Base-by-base conservation (phyloP, 2,888 invertebrate genomes). In the Leuctra nigra region DNA sequence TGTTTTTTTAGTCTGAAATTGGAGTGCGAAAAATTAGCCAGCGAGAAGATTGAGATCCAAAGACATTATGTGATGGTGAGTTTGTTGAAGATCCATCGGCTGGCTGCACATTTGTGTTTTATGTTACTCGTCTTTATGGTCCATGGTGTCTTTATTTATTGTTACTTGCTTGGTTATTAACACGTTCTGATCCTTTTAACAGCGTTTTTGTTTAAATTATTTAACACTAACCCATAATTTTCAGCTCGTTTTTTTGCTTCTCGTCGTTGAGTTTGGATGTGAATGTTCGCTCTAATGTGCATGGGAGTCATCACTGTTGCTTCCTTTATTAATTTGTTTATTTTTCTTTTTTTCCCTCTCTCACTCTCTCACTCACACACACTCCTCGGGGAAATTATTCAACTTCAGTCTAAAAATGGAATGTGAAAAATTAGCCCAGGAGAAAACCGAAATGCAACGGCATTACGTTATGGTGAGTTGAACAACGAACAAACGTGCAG, bases 51-150 rank as follows among this genome's bases (percentile, higher is more conserved):
- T 68, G 89, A 90, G 78, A 87, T 90, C 77, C 90, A 91, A 74
- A 80, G 91, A 75, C 89, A 91, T 77, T 91, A 90, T 77, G 88
- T 90, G 65, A 90, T 91, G 90, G 89, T 89, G 75, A 83, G 86
- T 67, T 13, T 65, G 65, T 63, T 35, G 22, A 20, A 50, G 18
- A 33, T 18, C 33, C 29, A 50, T 38, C 18, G 25, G 44, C 33
- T 39, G 3, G 41, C 38, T 24, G 23, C 18, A 14, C 22, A 48
- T 39, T 22, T 3, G 13, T 53, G 41, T 24, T 53, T 41, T 25
- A n/a, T 23, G 35, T 52, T 38, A 14, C 22, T 52, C 18, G 18
- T 18, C 4, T 16, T 44, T 44, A 44, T 44, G 7, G 47, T 25
- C 33, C n/a, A 3, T 16, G 24, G 23, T 54, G 4, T 46, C 4